phyloP scores from a whole-genome alignment of 2,888 invertebrate genomes.

The Tetanocera ferruginea region DNA sequence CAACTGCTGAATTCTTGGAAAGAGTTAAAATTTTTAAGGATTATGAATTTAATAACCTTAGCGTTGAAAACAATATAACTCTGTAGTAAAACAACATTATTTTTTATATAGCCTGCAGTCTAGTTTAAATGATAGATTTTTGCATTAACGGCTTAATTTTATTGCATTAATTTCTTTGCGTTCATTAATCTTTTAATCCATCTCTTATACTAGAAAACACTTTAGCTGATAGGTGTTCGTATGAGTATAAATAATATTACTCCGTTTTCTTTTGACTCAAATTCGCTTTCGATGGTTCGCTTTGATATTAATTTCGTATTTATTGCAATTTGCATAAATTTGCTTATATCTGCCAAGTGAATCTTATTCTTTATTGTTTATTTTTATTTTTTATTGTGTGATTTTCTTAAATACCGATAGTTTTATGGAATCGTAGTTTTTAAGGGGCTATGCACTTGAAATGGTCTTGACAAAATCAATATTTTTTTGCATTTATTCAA shows the following conservation, averaged over 20 bases:
- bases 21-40: no score
- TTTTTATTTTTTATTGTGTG: slow-evolving; percentile 12
- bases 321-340: background rate
- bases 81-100: background rate
- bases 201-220: no score
- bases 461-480: background rate
- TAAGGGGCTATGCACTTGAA: background rate
- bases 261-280: background rate
- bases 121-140: no score
- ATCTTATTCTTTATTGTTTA: background rate
- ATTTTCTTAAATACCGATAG: slow-evolving; percentile 52
- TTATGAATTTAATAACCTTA: no score
- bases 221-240: no score
- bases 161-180: no score
- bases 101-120: background rate
- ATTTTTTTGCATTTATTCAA: no score
- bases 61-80: background rate
- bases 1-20: no score
- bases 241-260: background rate
- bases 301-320: background rate
- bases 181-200: no score
- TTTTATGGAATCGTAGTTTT: slow-evolving; percentile 42
- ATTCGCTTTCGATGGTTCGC: background rate
- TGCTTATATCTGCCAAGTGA: background rate
- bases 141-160: no score